These are phyloP conservation scores for Mesoligia furuncula DNA, from an alignment of 2,888 invertebrate species.

Conservation along the genomic window DNA sequence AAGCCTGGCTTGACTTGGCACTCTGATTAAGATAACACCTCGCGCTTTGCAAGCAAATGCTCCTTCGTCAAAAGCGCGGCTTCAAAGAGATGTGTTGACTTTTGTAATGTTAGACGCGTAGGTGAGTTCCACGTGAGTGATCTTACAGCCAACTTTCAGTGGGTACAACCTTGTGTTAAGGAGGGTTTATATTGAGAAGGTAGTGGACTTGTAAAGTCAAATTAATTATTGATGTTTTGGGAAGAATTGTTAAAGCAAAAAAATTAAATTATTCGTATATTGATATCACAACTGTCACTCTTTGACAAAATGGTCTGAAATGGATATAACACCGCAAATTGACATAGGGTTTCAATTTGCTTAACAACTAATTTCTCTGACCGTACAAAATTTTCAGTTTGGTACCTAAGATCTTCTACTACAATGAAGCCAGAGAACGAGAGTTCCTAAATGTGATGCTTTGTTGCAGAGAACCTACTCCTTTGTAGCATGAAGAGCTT, in stretches of 20 bases:
- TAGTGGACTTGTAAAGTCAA: slow-evolving; percentile 1
- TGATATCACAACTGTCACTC: neutral
- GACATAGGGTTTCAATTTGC: neutral
- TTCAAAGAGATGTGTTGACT: slow-evolving; percentile 78
- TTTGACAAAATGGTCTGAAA: neutral
- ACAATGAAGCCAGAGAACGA: neutral
- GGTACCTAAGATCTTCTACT: neutral
- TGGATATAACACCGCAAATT: neutral
- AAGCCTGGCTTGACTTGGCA: slow-evolving; percentile 71
- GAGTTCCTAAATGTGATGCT: neutral
- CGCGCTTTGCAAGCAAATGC: slow-evolving; percentile 73
- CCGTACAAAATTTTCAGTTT: neutral
- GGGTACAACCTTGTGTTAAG: slow-evolving; percentile 16
- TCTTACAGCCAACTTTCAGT: slow-evolving; percentile 41
- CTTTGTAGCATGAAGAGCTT: neutral
- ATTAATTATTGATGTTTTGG: neutral
- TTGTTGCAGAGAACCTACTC: neutral
- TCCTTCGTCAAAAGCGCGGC: slow-evolving; percentile 73
- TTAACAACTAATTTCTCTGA: neutral
- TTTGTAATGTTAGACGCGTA: slow-evolving; percentile 71
- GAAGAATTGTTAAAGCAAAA: neutral
- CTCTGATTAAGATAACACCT: slow-evolving; percentile 85
- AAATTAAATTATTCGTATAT: neutral
- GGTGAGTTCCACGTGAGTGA: slow-evolving; percentile 55
- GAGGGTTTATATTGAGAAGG: slow-evolving; percentile 12